Conservation (phyloP, 2,888 invertebrate genomes). For the Macrophya annulata region DNA sequence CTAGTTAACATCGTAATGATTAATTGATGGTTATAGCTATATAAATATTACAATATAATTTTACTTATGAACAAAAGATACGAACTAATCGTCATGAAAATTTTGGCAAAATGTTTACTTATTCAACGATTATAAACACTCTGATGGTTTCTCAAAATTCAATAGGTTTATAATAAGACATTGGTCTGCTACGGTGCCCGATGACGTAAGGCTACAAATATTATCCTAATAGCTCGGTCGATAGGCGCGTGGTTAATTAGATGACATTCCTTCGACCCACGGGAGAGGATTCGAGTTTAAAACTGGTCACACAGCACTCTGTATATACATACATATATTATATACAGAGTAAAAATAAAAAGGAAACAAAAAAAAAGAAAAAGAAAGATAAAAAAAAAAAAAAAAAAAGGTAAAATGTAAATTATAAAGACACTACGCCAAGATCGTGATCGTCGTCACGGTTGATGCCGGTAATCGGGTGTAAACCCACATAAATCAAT, state of each 20-base stretch:
- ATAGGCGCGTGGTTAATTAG: constrained; percentile 51
- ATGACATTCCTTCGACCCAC: constrained; percentile 49
- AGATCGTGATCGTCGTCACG: constrained; percentile 21
- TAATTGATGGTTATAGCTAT: background rate
- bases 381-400: background rate
- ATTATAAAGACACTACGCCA: constrained; percentile 25
- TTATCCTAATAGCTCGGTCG: constrained; percentile 52
- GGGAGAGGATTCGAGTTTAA: constrained; percentile 36
- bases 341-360: too few relatives aligned
- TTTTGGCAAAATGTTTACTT: background rate
- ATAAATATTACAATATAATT: too few relatives aligned
- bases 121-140: background rate
- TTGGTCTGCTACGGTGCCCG: background rate
- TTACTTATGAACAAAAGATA: too few relatives aligned
- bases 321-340: too few relatives aligned
- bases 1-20: background rate
- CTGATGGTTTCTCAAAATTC: background rate
- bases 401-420: constrained; percentile 33
- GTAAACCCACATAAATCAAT: constrained; percentile 30
- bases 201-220: constrained; percentile 44
- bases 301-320: constrained; percentile 33
- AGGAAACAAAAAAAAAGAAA: too few relatives aligned
- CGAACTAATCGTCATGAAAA: background rate
- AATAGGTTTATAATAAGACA: background rate
- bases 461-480: constrained; percentile 31